phyloP scores from a whole-genome alignment of 2,113 vertebrate genomes.

The Rattus norvegicus region GRCr8 NC_086028.1:83979001-83979500 shows the following conservation, averaged over 20 bases:
- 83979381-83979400: constrained; percentile 14
- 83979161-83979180: constrained; percentile 45
- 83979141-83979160: background rate
- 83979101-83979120: background rate
- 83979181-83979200: constrained; percentile 52
- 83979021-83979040: background rate
- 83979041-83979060: background rate
- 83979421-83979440: background rate
- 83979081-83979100: constrained; percentile 14
- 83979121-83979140: background rate
- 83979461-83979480: background rate
- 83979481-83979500: background rate
- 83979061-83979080: background rate
- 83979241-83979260: constrained; percentile 36
- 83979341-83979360: background rate
- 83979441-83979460: background rate
- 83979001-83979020: background rate
- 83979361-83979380: background rate
- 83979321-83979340: background rate
- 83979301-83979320: background rate
- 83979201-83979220: constrained; percentile 35
- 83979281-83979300: background rate
- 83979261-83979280: constrained; percentile 57
- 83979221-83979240: constrained; percentile 60
- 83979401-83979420: constrained; percentile 1